These are phyloP conservation scores for Nanorana parkeri DNA, from an alignment of 2,113 vertebrate genomes.

Conservation along the genomic window DNA sequence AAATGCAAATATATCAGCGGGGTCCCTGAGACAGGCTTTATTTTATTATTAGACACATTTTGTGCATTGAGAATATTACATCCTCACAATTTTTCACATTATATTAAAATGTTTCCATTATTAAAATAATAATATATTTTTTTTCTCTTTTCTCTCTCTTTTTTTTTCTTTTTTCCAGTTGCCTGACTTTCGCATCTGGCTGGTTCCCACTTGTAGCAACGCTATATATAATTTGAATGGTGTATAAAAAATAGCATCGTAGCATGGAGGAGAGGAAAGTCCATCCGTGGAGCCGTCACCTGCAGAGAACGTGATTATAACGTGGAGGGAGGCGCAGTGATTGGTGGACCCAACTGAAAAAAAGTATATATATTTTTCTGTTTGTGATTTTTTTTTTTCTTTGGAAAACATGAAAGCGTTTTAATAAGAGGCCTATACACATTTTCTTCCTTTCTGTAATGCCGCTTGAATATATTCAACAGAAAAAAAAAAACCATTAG, in stretches of 20 bases:
- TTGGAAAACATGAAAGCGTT: constrained; percentile 61
- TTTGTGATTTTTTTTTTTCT: constrained; percentile 52
- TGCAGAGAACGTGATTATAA: constrained; percentile 69
- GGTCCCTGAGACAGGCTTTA: constrained; percentile 76
- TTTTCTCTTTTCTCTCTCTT: too few species aligned
- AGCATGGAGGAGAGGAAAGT: constrained; percentile 66
- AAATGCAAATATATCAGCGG: constrained; percentile 83
- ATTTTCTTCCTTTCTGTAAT: constrained; percentile 52
- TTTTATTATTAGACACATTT: constrained; percentile 80
- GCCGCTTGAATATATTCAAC: constrained; percentile 53
- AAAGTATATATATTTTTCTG: constrained; percentile 46
- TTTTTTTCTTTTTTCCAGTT: constrained; percentile 75
- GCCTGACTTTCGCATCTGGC: constrained; percentile 67
- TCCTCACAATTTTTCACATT: constrained; percentile 77
- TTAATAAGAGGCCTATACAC: constrained; percentile 68
- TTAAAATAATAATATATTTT: constrained; percentile 81
- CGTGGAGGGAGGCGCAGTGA: constrained; percentile 70
- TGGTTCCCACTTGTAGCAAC: constrained; percentile 60
- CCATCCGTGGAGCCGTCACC: constrained; percentile 64
- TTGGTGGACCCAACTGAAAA: constrained; percentile 62
- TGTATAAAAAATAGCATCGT: constrained; percentile 68
- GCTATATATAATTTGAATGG: constrained; percentile 68
- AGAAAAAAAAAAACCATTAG: constrained; percentile 57
- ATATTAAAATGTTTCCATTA: constrained; percentile 79
- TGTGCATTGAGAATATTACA: constrained; percentile 79